These are phyloP conservation scores for Ptychoptera albimana DNA, from an alignment of 2,888 invertebrate genomes.

Conservation along the genomic window DNA sequence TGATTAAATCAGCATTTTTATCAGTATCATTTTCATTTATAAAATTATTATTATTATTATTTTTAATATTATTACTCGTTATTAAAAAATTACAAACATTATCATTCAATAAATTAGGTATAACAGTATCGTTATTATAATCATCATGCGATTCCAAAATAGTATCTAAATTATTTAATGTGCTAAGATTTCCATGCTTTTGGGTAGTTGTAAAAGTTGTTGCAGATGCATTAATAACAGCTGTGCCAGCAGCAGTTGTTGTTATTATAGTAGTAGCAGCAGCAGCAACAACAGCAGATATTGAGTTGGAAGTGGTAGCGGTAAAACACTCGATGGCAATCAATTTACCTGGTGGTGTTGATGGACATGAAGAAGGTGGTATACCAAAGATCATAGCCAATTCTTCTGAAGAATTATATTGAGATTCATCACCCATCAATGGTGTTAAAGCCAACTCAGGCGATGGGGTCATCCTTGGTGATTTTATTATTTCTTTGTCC, in stretches of 20 bases:
- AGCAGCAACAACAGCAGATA: constrained; percentile 12
- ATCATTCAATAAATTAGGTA: too few relatives aligned
- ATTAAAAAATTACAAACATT: too few relatives aligned
- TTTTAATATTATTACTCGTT: too few relatives aligned
- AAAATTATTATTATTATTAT: too few relatives aligned
- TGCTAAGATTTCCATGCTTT: too few relatives aligned
- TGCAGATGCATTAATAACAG: background rate
- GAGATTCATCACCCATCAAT: constrained; percentile 27
- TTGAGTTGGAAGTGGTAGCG: constrained; percentile 9
- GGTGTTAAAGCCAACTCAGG: constrained; percentile 23
- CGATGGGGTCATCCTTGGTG: constrained; percentile 16
- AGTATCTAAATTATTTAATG: background rate
- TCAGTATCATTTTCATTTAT: too few relatives aligned
- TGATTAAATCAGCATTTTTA: too few relatives aligned
- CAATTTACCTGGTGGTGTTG: constrained; percentile 16
- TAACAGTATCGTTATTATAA: constrained; percentile 11
- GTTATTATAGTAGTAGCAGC: constrained; percentile 9
- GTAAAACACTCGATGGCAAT: background rate
- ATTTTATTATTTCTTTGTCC: constrained; percentile 13
- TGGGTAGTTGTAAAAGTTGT: too few relatives aligned
- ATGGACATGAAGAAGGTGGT: constrained; percentile 9
- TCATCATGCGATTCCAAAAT: constrained; percentile 4
- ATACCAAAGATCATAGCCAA: constrained; percentile 45
- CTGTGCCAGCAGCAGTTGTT: background rate
- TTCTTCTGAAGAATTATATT: constrained; percentile 48